Percentiles rank a stretch among this genome's conserved stretches.
Conservation (phyloP, 2,113 vertebrate genomes). For the Chamaetylas fuelleborni region DNA sequence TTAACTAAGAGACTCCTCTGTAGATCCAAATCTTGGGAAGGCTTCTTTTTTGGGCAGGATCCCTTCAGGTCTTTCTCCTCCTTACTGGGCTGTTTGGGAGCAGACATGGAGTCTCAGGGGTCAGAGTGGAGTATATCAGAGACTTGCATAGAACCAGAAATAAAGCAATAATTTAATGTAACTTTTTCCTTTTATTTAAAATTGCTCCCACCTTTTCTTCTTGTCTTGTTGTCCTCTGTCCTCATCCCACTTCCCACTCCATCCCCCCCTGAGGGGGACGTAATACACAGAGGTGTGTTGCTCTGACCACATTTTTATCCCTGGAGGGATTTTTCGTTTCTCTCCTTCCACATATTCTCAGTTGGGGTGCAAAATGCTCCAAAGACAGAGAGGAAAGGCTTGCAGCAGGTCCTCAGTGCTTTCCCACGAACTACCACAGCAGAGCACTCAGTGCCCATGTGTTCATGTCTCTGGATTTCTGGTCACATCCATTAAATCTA, state of each 20-base stretch:
- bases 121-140: neutral
- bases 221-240: neutral
- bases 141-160: conserved; percentile 40
- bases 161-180: conserved; percentile 67
- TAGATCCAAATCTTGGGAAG: neutral
- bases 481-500: neutral
- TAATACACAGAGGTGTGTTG: neutral
- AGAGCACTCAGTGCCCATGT: neutral
- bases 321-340: neutral
- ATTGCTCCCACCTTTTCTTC: neutral
- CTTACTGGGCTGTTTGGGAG: neutral
- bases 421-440: neutral
- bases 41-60: conserved; percentile 13
- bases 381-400: neutral
- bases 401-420: neutral
- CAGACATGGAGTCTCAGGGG: neutral
- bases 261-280: neutral
- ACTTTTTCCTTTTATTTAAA: neutral
- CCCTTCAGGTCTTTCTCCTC: conserved; percentile 23
- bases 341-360: neutral
- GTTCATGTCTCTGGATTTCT: neutral
- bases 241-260: accelerated
- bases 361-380: neutral
- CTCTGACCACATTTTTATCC: neutral
- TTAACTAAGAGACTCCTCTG: neutral